Evolutionary conservation across 2,888 invertebrate genomes (phyloP), one percentile per base, ranked within the genome.

Genomic region (Bruchidius siliquastri): DNA sequence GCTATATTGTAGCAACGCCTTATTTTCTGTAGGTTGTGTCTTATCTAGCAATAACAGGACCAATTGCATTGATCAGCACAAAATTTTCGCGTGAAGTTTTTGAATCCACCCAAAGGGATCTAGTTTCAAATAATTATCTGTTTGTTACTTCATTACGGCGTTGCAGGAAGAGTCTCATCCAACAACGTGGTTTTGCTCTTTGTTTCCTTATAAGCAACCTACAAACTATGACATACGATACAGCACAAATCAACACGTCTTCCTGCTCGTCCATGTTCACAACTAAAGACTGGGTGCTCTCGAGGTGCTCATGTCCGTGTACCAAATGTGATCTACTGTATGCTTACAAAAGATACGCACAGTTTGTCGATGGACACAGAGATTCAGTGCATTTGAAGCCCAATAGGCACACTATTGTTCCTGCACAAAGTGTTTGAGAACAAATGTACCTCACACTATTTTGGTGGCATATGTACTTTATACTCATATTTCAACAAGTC

Each of bases 321-420:
- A 22, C 69, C n/a, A 69, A 69, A 21, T 69, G 30, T 68, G 30
- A 20, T 49, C 32, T 30, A 67, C 69, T 69, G 72, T 72, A 49
- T 21, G 49, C 18, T 21, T 21, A 32, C 20, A 72, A 69, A 30
- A 72, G 30, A 10, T 69, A 69, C 73, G 69, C 73, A 74, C 18
- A 13, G 49, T 13, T 49, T 49, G 49, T 1, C 49, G 18, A 13
- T 49, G 49, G 49, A 49, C 49, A 49, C 18, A 49, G 49, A 13
- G 3, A 8, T 8, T 8, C 26, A 26, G 8, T 4, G 26, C 26
- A 26, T 2, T n/a, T 26, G 26, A 2, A 26, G 26, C 26, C 8
- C 26, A 26, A 8, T 26, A 26, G 3, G 26, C 26, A 8, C 26
- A 26, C 26, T 4, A 8, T 26, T 26, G 26, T 2, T 8, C 8